These are phyloP conservation scores for Sinelater perroti DNA, from an alignment of 2,888 invertebrate genomes.

Conservation along the genomic window DNA sequence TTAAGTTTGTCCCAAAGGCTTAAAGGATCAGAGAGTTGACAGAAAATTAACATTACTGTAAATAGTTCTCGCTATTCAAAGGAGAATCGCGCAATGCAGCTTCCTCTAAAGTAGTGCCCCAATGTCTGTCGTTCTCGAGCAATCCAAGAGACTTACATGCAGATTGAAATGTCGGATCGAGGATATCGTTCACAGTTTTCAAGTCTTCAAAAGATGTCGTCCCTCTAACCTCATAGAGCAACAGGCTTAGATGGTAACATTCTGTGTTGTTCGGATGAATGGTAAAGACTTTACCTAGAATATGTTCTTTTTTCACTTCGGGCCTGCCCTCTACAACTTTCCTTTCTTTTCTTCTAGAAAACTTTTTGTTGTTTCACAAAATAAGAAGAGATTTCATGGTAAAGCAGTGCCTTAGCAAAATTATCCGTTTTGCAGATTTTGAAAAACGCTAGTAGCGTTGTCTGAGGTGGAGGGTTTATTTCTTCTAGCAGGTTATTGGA, in stretches of 20 bases:
- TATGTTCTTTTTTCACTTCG: conserved; percentile 38
- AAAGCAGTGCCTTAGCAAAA: conserved; percentile 36
- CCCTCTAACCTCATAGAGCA: conserved; percentile 27
- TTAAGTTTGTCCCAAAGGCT: too few relatives aligned
- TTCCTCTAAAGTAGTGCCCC: conserved; percentile 21
- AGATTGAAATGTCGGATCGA: conserved; percentile 26
- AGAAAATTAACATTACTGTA: too few relatives aligned
- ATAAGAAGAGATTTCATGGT: conserved; percentile 30
- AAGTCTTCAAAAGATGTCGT: conserved; percentile 15
- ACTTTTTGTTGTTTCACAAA: conserved; percentile 33
- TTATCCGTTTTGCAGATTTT: conserved; percentile 31
- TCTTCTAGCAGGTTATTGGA: conserved; percentile 8
- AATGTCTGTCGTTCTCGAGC: conserved; percentile 37
- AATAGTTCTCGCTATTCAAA: too few relatives aligned
- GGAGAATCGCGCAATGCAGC: too few relatives aligned
- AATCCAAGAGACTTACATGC: conserved; percentile 40
- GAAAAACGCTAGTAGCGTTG: conserved; percentile 34
- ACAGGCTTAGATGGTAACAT: conserved; percentile 20
- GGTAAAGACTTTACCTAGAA: conserved; percentile 44
- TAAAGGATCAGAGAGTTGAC: too few relatives aligned
- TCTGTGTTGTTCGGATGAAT: conserved; percentile 43
- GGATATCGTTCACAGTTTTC: conserved; percentile 32
- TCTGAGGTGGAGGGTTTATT: conserved; percentile 13
- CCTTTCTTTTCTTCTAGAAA: conserved; percentile 30
- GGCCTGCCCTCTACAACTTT: conserved; percentile 25